Conservation (phyloP, 2,113 vertebrate genomes). For the Neogale vison region DNA sequence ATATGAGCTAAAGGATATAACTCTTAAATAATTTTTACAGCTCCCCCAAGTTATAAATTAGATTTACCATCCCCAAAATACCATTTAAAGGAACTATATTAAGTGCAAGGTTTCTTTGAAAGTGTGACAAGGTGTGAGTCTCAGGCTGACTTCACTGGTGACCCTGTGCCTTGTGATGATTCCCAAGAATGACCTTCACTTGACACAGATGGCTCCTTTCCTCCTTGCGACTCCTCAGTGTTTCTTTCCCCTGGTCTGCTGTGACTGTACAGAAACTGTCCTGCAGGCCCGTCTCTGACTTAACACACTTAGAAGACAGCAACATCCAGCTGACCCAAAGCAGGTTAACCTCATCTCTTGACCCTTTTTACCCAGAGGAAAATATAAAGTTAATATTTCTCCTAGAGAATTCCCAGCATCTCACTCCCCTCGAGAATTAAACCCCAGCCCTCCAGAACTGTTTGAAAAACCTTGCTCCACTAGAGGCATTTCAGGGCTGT, state of each 20-base stretch:
- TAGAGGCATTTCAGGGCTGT: background rate
- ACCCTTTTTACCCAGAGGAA: background rate
- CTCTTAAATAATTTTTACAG: background rate
- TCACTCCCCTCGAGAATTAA: background rate
- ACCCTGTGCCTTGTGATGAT: background rate
- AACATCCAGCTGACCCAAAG: background rate
- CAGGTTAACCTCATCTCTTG: background rate
- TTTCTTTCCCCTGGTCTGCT: background rate
- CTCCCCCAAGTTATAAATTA: background rate
- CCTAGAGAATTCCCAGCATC: background rate
- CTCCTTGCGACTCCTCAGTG: fast-evolving
- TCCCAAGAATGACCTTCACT: background rate
- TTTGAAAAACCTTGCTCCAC: background rate
- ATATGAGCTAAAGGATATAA: background rate
- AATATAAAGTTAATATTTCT: background rate
- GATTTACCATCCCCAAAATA: background rate
- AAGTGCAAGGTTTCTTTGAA: background rate
- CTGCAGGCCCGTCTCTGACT: background rate
- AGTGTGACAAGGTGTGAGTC: background rate
- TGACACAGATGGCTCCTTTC: background rate
- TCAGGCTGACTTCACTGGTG: background rate
- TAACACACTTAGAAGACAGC: too few relatives aligned
- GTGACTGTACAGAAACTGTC: fast-evolving
- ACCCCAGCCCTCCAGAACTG: background rate
- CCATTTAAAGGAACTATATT: background rate